Evolutionary conservation across 2,113 vertebrate species (phyloP).

Genomic region (Cyanistes caeruleus): DNA sequence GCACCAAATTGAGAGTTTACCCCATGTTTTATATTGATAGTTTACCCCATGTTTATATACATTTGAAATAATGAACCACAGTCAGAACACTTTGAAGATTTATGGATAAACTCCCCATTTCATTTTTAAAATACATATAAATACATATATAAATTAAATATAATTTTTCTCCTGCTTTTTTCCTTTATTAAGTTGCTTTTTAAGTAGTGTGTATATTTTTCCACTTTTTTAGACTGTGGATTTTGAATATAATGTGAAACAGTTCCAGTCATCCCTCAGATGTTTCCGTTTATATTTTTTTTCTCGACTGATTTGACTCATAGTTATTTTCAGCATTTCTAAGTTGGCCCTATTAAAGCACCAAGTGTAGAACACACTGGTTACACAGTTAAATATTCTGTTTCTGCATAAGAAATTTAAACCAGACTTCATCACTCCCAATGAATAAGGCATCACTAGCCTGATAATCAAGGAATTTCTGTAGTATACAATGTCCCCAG

Average conservation of each 20-base stretch:
- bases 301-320: not conserved
- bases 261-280: not conserved
- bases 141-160: not conserved
- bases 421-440: not conserved
- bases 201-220: not conserved
- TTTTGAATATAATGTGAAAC: not conserved
- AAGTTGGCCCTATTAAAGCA: not conserved
- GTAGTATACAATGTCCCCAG: not conserved
- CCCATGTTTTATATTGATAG: not conserved
- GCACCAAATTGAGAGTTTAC: conserved; percentile 1
- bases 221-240: not conserved
- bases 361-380: not conserved
- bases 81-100: not conserved
- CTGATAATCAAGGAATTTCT: not conserved
- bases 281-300: not conserved
- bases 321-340: conserved; percentile 3
- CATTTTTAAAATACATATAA: not conserved
- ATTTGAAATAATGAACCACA: conserved; percentile 34
- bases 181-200: not conserved
- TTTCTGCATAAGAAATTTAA: not conserved
- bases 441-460: not conserved
- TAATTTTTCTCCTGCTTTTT: not conserved
- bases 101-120: not conserved
- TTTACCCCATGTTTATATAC: too few species aligned
- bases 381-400: not conserved